Evolutionary conservation across 64 coral and sea anemone species (phyloP).

Genomic region (Pachyseris speciosa): DNA sequence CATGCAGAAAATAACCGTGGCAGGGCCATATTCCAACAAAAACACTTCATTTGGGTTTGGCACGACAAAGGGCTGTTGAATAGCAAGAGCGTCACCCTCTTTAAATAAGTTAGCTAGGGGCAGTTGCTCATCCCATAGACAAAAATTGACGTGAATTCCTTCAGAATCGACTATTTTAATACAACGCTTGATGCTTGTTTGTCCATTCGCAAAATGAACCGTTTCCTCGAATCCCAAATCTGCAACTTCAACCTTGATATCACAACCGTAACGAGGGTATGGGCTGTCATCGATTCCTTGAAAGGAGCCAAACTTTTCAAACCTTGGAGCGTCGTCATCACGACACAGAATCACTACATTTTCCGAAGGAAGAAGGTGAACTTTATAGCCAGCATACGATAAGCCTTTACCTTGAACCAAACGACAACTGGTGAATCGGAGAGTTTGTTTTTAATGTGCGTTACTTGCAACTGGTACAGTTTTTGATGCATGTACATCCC

Average conservation of each 20-base stretch:
- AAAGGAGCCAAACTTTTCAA: conserved; percentile 57
- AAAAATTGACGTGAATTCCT: conserved; percentile 82
- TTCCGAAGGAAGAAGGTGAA: conserved; percentile 88
- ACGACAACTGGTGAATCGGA: conserved; percentile 86
- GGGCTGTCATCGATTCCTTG: conserved; percentile 43
- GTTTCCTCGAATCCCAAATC: conserved; percentile 81
- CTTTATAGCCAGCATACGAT: conserved; percentile 34
- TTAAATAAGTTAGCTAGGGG: conserved; percentile 83
- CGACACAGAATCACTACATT: conserved; percentile 74
- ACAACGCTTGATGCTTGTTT: conserved; percentile 75
- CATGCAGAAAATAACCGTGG: conserved; percentile 84
- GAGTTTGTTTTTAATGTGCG: conserved; percentile 55
- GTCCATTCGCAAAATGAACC: conserved; percentile 88
- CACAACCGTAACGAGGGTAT: conserved; percentile 67
- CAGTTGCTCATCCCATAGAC: conserved; percentile 95
- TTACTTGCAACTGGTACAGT: conserved; percentile 70
- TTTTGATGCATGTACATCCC: conserved; percentile 99
- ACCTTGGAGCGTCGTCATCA: background rate
- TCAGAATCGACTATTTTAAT: conserved; percentile 77
- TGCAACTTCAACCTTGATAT: conserved; percentile 76
- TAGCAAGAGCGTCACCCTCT: conserved; percentile 84
- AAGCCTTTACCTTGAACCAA: conserved; percentile 65
- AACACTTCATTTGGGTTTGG: conserved; percentile 73
- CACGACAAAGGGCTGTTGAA: conserved; percentile 87
- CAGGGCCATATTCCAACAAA: conserved; percentile 93